Conservation (phyloP, 2,113 vertebrate genomes). For the Coreoperca whiteheadi region DNA sequence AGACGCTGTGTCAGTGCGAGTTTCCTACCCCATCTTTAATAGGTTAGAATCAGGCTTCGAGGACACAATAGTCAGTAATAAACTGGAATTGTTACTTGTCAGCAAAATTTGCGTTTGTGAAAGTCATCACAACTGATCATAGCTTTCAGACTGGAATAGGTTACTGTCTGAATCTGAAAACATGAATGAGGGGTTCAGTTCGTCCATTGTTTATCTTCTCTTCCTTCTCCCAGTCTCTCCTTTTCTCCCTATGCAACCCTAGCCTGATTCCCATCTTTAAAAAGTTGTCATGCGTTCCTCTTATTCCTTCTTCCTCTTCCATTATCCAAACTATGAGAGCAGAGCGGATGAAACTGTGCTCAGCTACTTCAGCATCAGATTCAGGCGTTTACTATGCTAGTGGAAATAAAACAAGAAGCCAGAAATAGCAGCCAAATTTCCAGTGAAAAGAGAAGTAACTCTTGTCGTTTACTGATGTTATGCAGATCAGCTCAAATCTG, state of each 20-base stretch:
- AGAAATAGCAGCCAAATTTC: not conserved
- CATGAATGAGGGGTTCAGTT: not conserved
- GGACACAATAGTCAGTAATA: not conserved
- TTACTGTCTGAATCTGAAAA: not conserved
- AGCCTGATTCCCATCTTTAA: not conserved
- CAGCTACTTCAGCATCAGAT: not conserved
- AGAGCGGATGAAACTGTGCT: not conserved
- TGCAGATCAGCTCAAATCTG: not conserved
- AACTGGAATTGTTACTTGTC: not conserved
- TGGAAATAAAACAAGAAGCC: not conserved
- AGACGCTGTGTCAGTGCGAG: no score
- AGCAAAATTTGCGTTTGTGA: not conserved
- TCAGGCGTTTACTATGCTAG: not conserved
- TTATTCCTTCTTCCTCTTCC: not conserved
- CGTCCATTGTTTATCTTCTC: constrained; percentile 1
- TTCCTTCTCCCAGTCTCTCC: not conserved
- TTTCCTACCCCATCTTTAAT: not conserved
- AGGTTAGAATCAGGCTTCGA: not conserved
- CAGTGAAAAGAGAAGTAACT: constrained; percentile 1
- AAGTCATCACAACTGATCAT: not conserved
- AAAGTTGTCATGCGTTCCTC: not conserved
- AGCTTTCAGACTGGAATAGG: not conserved
- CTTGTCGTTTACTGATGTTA: not conserved
- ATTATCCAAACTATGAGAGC: not conserved
- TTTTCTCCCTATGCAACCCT: not conserved